Conservation (phyloP, 2,113 vertebrate species). For the crab-eating macaque (Macaca fascicularis) region DNA sequence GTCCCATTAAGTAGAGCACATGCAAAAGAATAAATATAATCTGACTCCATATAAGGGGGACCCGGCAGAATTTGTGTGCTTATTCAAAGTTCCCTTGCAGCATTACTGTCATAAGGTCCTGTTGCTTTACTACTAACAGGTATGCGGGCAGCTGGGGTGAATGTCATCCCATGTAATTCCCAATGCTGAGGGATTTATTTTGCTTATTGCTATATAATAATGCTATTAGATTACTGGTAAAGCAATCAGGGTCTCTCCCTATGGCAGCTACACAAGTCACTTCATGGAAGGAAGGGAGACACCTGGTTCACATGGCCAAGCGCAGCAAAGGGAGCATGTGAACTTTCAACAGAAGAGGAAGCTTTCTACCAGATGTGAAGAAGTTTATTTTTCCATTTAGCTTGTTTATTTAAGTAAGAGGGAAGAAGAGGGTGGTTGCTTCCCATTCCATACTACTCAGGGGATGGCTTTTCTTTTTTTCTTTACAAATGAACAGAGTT, state of each 20-base stretch:
- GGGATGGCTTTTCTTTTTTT: constrained; percentile 82
- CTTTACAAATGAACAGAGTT: constrained; percentile 75
- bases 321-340: not conserved
- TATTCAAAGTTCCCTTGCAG: not conserved
- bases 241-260: constrained; percentile 10
- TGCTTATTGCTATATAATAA: not conserved
- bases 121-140: not conserved
- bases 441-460: constrained; percentile 71
- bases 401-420: constrained; percentile 66
- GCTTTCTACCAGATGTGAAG: constrained; percentile 56
- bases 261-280: not conserved
- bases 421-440: constrained; percentile 71
- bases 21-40: not conserved
- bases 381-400: constrained; percentile 69
- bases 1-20: not conserved
- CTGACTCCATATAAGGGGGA: not conserved
- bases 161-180: not conserved
- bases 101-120: not conserved
- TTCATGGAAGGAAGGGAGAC: constrained; percentile 15
- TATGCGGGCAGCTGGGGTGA: not conserved
- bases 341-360: constrained; percentile 52
- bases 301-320: not conserved
- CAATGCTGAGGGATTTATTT: not conserved
- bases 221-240: not conserved
- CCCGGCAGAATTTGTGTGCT: not conserved